A percentile compares a stretch with the other conserved stretches of the same genome.
Evolutionary conservation across 2,797 vertebrate genomes (phyloP).

Genomic region (Rhodeus uyekii): DNA sequence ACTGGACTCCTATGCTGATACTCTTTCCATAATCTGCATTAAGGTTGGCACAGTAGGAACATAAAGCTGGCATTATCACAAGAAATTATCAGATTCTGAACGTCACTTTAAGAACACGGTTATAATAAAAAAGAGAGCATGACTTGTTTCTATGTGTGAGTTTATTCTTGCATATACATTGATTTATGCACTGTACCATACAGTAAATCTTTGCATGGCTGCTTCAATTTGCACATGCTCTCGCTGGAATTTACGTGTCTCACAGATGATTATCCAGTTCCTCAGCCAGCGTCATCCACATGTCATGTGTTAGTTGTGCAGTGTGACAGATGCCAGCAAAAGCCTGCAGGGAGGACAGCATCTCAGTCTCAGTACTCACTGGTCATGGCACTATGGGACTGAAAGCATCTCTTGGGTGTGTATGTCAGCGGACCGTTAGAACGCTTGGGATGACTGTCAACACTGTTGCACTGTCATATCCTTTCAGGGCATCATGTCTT

Average conservation of each 20-base stretch:
- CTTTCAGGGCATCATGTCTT: neutral
- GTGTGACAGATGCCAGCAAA: constrained; percentile 68
- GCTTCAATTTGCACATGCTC: neutral
- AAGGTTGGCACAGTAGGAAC: constrained; percentile 60
- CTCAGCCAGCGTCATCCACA: constrained; percentile 51
- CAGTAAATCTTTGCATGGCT: constrained; percentile 26
- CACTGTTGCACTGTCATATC: constrained; percentile 55
- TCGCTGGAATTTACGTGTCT: constrained; percentile 11
- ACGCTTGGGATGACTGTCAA: constrained; percentile 73
- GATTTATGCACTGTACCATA: constrained; percentile 15
- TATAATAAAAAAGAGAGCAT: constrained; percentile 19
- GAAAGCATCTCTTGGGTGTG: constrained; percentile 47
- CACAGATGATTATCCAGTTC: constrained; percentile 29
- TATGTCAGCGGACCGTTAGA: constrained; percentile 72
- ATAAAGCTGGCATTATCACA: constrained; percentile 64
- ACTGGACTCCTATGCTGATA: constrained; percentile 55
- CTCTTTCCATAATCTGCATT: constrained; percentile 62
- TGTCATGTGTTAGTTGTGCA: constrained; percentile 61
- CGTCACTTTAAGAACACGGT: constrained; percentile 57
- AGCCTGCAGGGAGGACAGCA: constrained; percentile 62
- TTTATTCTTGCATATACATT: constrained; percentile 24
- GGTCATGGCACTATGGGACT: constrained; percentile 35
- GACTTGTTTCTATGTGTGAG: neutral
- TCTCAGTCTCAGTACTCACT: constrained; percentile 76
- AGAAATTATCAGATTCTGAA: constrained; percentile 61